Base-by-base conservation (phyloP, 2,888 invertebrate species). In the Spodoptera littoralis region DNA sequence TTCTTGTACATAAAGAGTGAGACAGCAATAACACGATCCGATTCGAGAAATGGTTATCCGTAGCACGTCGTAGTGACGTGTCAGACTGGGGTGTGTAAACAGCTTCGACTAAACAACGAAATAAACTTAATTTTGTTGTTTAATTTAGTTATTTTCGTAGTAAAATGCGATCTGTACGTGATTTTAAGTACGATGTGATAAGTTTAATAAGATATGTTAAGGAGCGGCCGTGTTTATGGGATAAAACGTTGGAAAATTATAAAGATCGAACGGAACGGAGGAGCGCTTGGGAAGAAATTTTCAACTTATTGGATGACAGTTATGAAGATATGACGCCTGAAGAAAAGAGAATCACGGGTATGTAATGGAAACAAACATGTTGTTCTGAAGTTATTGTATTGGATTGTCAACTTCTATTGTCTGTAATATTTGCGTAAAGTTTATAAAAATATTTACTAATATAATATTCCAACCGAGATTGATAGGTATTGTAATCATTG, bases 201-300 rank as follows among this genome's bases (percentile, higher is more conserved):
- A 76, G 84, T 52, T 82, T 94, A 62, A 89, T 93, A 56, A 76
- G 86, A 13, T 76, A 76, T 1, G 86, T 94, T 1, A 81, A 77
- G 53, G 87, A 89, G 1, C 83, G 91, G 0, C 92, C 93, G 0
- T 92, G 91, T 61, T 78, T 94, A 56, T 94, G 94, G 94, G 90
- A 94, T 76, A 93, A 88, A 73, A 84, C 84, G n/a, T 72, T 86
- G 44, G 93, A 93, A 47, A 84, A 81, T 60, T 93, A 94, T 66
- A 94, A 93, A 76, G 93, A 93, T 75, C 88, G 91, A 0, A 73
- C 88, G 0, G 93, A 94, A 78, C 84, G 92, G 47, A 79, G 90
- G 45, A 63, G 69, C 12, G 91, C 94, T 76, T 94, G 94, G 94
- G 89, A 90, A 54, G 89, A 93, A 69, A 91, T 94, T 73, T 93